phyloP scores from a whole-genome alignment of 2,888 invertebrate species.

The Hecatera dysodea region DNA sequence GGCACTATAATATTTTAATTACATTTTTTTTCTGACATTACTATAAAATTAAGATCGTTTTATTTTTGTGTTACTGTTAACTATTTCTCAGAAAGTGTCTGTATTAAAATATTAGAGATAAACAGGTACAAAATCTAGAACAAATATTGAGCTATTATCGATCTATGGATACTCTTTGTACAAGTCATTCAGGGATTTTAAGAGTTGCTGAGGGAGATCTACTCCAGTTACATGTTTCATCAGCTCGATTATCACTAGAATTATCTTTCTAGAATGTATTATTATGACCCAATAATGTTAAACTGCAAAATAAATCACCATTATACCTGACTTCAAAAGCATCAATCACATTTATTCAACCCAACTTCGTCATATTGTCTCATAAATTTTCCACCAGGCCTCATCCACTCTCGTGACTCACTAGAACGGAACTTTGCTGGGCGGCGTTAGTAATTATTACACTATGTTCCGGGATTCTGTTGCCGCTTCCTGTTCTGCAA shows the following conservation, averaged over 20 bases:
- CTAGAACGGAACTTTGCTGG: slow-evolving; percentile 37
- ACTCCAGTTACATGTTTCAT: background rate
- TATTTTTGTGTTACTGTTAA: background rate
- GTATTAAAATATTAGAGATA: background rate
- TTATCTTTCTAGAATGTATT: background rate
- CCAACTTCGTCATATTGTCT: slow-evolving; percentile 1
- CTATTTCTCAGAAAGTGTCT: background rate
- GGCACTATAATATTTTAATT: too few species aligned
- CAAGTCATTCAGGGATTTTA: too few species aligned
- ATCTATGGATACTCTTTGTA: too few species aligned
- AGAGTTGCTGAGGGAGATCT: background rate
- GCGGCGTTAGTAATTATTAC: slow-evolving; percentile 53
- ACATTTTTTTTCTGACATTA: background rate
- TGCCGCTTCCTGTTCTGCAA: slow-evolving; percentile 41
- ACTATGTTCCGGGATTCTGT: slow-evolving; percentile 42
- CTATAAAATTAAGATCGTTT: background rate
- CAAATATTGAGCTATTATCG: background rate
- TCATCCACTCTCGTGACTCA: slow-evolving; percentile 5
- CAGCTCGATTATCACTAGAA: background rate
- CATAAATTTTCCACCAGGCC: slow-evolving; percentile 23
- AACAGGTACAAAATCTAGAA: background rate
- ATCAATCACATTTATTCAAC: background rate
- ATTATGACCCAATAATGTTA: background rate
- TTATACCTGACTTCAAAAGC: background rate
- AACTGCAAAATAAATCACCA: background rate